These are phyloP conservation scores for Neosilurus mollespiculum DNA, from an alignment of 2,797 vertebrate genomes.

Conservation along the genomic window DNA sequence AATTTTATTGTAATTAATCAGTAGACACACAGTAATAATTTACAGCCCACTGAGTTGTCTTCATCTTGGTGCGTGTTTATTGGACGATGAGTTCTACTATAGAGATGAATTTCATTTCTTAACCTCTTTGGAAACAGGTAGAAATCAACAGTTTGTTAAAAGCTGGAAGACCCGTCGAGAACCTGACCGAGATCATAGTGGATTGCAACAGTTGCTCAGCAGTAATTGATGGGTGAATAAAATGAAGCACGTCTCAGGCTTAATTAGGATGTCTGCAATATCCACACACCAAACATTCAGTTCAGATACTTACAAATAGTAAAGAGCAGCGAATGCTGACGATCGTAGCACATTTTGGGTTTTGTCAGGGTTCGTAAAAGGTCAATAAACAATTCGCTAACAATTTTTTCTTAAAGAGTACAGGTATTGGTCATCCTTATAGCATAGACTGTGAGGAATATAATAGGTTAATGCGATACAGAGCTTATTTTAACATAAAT, in stretches of 20 bases:
- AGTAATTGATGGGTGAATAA: not conserved
- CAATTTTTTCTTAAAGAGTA: too few species aligned
- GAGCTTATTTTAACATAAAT: too few species aligned
- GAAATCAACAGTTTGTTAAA: not conserved
- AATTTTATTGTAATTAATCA: not conserved
- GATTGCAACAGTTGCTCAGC: not conserved
- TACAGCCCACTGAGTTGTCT: too few species aligned
- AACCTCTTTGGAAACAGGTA: not conserved
- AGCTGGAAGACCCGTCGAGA: not conserved
- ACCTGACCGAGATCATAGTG: not conserved
- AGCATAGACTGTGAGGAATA: too few species aligned
- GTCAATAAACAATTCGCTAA: too few species aligned
- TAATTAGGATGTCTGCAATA: not conserved
- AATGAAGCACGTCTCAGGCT: not conserved
- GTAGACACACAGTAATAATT: too few species aligned
- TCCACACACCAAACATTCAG: not conserved
- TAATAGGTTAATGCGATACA: too few species aligned
- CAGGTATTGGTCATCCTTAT: too few species aligned
- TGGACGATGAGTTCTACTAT: not conserved
- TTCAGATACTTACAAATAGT: not conserved
- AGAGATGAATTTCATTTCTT: not conserved
- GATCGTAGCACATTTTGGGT: too few species aligned
- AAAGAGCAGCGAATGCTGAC: too few species aligned
- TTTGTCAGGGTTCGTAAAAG: too few species aligned
- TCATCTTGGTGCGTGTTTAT: not conserved